These are phyloP conservation scores for Callyntrura guangdongensis DNA, from an alignment of 2,888 invertebrate species.

Conservation along the genomic window DNA sequence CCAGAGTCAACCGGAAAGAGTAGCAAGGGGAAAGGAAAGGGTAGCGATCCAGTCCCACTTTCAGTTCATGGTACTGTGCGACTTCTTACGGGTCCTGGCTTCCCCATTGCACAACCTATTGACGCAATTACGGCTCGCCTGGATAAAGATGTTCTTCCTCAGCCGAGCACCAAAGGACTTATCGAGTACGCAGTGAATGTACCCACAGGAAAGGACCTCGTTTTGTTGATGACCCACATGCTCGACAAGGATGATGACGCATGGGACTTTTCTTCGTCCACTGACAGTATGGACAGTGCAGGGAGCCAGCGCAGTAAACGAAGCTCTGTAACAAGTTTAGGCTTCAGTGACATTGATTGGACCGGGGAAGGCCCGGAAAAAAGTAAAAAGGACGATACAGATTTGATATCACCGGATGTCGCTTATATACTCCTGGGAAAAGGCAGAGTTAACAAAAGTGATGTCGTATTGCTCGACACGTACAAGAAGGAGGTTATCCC, in stretches of 20 bases:
- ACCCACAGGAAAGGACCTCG: conserved; percentile 76
- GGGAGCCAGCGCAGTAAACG: conserved; percentile 46
- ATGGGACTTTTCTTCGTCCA: conserved; percentile 70
- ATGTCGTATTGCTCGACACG: conserved; percentile 58
- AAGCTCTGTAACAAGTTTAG: conserved; percentile 58
- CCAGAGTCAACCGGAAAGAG: conserved; percentile 67
- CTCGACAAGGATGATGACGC: conserved; percentile 75
- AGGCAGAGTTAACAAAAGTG: conserved; percentile 71
- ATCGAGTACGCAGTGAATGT: conserved; percentile 78
- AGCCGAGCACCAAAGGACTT: conserved; percentile 75
- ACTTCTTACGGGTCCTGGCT: conserved; percentile 64
- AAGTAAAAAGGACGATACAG: conserved; percentile 39
- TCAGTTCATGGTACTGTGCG: conserved; percentile 69
- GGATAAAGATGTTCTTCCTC: conserved; percentile 69
- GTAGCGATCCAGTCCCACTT: conserved; percentile 44
- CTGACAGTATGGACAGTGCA: conserved; percentile 68
- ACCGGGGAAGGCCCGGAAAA: conserved; percentile 64
- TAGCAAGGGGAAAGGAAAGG: conserved; percentile 21
- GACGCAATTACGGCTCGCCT: conserved; percentile 73
- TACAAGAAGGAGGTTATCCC: conserved; percentile 70
- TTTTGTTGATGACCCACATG: conserved; percentile 74
- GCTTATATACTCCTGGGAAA: conserved; percentile 74
- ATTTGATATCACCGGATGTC: conserved; percentile 68
- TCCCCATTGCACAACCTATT: conserved; percentile 66
- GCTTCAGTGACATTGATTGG: conserved; percentile 73